Evolutionary conservation across 2,113 vertebrate species (phyloP).

Genomic region (Pterocles burchelli): DNA sequence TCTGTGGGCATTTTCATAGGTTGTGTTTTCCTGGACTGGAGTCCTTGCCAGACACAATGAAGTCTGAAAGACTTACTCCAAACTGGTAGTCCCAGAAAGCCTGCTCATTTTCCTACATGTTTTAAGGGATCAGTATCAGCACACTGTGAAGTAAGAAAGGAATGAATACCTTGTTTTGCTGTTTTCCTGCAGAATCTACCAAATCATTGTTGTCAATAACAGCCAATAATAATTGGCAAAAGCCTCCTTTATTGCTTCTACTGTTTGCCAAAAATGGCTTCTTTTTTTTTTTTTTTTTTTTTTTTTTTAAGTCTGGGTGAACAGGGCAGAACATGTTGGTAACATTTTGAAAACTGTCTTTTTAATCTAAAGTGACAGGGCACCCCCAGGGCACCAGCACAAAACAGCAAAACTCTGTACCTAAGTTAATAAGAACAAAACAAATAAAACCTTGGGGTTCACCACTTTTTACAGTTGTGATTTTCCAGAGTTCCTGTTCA

Average conservation of each 20-base stretch:
- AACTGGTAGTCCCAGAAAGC: neutral
- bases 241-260: neutral
- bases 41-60: neutral
- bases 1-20: rapidly evolving
- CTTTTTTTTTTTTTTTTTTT: too few relatives aligned
- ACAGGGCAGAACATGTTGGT: neutral
- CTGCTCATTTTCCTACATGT: neutral
- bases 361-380: neutral
- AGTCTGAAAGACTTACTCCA: neutral
- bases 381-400: neutral
- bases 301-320: neutral
- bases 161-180: neutral
- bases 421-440: conserved; percentile 43
- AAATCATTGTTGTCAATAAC: neutral
- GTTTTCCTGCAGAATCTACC: neutral
- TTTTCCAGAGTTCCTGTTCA: conserved; percentile 31
- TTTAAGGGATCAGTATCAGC: neutral
- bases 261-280: neutral
- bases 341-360: conserved; percentile 3
- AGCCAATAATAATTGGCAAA: neutral
- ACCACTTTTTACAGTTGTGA: neutral
- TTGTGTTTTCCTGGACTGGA: neutral
- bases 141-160: neutral
- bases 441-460: conserved; percentile 48
- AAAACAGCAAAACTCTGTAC: neutral